Evolutionary conservation across 2,113 vertebrate genomes (phyloP), one percentile per base, ranked within the genome.

Genomic region (Salvelinus namaycush): DNA sequence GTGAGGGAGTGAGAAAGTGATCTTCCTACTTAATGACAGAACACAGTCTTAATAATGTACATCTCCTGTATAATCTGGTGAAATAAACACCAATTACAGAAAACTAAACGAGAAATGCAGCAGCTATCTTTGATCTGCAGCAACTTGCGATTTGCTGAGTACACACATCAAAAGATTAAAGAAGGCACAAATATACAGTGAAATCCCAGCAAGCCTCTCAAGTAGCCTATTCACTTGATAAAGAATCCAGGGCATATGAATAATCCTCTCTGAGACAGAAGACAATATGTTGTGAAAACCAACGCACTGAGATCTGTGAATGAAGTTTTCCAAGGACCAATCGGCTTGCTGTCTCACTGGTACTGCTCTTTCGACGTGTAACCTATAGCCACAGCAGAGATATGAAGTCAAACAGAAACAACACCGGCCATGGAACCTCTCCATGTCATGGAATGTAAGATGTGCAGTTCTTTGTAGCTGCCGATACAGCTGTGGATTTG

Each of bases 41-140:
- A 79, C 84, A 68, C 69, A 85, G 80, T 78, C 88, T 83, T 89
- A 83, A 91, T 89, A 83, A 90, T 89, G 77, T 70, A 78, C 77
- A 82, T 86, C 83, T 77, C 78, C 87, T 87, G 90, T 86, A 89
- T 90, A 87, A 93, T 91, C 80, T 84, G 83, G 83, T 70, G 59
- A 89, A 90, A 88, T 88, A 89, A 91, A 90, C 81, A 90, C 84
- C 89, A 89, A 88, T 93, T 91, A 90, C 78, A 87, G 80, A 49
- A 79, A 88, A 85, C 86, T 82, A 87, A 87, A 76, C 82, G 79
- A 77, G 71, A 81, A 82, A 82, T 80, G 73, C 81, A 81, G 67
- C 65, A 1, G 49, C 77, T 84, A 24, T 49, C 82, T 91, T 92
- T 92, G 89, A 92, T 92, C 85, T 89, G 79, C 12, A 68, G 73